phyloP scores from a whole-genome alignment of 2,113 vertebrate species.

The Psilopsiagon aurifrons region DNA sequence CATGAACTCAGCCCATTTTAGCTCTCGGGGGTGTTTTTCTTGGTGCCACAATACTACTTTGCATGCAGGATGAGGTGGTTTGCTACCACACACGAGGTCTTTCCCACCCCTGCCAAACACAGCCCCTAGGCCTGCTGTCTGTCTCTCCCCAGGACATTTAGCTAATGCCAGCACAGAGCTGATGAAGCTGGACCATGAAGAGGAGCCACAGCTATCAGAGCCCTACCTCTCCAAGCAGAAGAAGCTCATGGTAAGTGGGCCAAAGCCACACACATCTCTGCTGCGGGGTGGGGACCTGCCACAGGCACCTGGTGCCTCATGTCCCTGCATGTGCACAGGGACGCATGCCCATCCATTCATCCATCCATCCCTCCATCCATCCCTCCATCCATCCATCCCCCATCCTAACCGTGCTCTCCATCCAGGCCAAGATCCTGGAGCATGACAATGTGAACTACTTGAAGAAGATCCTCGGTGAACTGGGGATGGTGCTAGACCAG shows the following conservation, averaged over 20 bases:
- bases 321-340: background rate
- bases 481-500: conserved; percentile 96
- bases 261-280: background rate
- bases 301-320: background rate
- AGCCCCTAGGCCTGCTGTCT: background rate
- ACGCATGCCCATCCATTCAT: accelerated
- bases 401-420: background rate
- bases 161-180: conserved; percentile 91
- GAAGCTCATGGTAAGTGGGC: conserved; percentile 92
- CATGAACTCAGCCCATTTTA: background rate
- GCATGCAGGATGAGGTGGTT: background rate
- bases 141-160: conserved; percentile 86
- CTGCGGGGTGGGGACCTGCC: background rate
- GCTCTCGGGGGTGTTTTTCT: background rate
- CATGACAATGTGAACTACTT: conserved; percentile 96
- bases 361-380: background rate
- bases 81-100: background rate
- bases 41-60: background rate
- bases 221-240: conserved; percentile 99
- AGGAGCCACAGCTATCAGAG: conserved; percentile 94
- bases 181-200: conserved; percentile 96
- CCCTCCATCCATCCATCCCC: background rate
- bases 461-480: conserved; percentile 95
- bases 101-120: background rate
- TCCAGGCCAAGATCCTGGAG: conserved; percentile 95